Conservation (phyloP, 2,888 invertebrate genomes). For the Eurytoma californica region DNA sequence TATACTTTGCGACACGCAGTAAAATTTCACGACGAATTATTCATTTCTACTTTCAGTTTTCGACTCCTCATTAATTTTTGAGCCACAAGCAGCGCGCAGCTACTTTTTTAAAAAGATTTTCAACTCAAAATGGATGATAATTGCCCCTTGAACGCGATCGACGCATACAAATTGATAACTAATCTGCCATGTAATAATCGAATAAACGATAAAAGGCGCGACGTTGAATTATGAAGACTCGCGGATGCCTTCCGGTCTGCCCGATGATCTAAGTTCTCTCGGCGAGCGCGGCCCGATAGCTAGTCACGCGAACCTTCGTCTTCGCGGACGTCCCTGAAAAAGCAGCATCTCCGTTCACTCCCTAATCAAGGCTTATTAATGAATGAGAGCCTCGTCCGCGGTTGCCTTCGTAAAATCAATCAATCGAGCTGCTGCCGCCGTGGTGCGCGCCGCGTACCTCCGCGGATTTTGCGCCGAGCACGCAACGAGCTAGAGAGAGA, state of each 20-base stretch:
- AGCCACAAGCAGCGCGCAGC: too few relatives aligned
- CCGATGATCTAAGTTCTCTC: slow-evolving; percentile 14
- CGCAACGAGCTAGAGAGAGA: background rate
- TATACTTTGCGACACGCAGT: too few relatives aligned
- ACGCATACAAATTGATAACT: too few relatives aligned
- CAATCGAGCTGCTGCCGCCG: background rate
- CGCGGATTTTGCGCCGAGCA: background rate
- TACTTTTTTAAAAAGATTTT: too few relatives aligned
- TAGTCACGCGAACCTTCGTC: slow-evolving; percentile 16
- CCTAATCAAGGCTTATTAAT: slow-evolving; percentile 47
- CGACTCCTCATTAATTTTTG: too few relatives aligned
- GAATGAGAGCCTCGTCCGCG: slow-evolving; percentile 22
- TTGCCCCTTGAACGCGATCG: too few relatives aligned
- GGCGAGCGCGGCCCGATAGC: background rate
- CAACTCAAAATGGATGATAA: too few relatives aligned
- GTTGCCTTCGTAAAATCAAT: slow-evolving; percentile 22
- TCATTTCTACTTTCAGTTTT: too few relatives aligned
- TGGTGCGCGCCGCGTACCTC: too few relatives aligned
- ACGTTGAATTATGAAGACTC: slow-evolving; percentile 40
- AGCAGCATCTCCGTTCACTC: slow-evolving; percentile 6
- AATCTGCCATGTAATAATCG: too few relatives aligned
- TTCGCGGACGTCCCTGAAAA: slow-evolving; percentile 8
- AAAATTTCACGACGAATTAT: too few relatives aligned
- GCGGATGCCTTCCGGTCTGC: background rate
- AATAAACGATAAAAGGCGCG: background rate